Percentiles rank a stretch among this genome's conserved stretches.
Evolutionary conservation across 2,797 vertebrate genomes (phyloP).

Genomic region (Cichlasoma orientale): DNA sequence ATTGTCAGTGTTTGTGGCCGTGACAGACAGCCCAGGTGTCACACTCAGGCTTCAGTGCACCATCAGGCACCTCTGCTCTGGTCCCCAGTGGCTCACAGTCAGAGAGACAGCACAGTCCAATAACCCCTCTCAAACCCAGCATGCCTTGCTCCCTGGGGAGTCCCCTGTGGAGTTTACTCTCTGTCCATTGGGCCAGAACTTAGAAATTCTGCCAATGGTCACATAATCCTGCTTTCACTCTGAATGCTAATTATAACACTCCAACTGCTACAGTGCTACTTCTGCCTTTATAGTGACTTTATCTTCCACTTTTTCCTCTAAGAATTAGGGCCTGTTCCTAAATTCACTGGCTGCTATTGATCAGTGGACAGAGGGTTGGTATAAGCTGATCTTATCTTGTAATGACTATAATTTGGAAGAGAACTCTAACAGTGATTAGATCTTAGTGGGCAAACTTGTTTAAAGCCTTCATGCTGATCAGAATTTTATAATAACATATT

Average conservation of each 20-base stretch:
- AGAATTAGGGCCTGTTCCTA: conserved; percentile 1
- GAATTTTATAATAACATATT: background rate
- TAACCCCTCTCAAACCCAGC: conserved; percentile 71
- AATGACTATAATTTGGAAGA: background rate
- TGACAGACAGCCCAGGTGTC: conserved; percentile 83
- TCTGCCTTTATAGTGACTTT: conserved; percentile 16
- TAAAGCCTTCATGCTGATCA: background rate
- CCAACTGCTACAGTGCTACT: conserved; percentile 37
- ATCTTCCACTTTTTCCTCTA: conserved; percentile 3
- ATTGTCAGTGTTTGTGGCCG: conserved; percentile 75
- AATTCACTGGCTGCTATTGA: conserved; percentile 1
- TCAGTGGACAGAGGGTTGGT: background rate
- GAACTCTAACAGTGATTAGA: background rate
- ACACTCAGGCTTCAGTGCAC: conserved; percentile 82
- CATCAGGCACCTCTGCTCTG: conserved; percentile 74
- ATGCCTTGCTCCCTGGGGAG: conserved; percentile 68
- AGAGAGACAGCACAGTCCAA: conserved; percentile 76
- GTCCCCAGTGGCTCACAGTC: conserved; percentile 79
- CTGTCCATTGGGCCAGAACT: conserved; percentile 77
- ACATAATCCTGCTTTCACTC: conserved; percentile 62
- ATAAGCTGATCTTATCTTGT: background rate
- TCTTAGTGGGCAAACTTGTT: background rate
- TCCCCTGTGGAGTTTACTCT: conserved; percentile 70
- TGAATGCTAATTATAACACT: conserved; percentile 65
- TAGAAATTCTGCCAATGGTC: conserved; percentile 67